Evolutionary conservation across 1,140 invertebrate genomes (phyloP).

Genomic region (Zaprionus lachaisei): DNA sequence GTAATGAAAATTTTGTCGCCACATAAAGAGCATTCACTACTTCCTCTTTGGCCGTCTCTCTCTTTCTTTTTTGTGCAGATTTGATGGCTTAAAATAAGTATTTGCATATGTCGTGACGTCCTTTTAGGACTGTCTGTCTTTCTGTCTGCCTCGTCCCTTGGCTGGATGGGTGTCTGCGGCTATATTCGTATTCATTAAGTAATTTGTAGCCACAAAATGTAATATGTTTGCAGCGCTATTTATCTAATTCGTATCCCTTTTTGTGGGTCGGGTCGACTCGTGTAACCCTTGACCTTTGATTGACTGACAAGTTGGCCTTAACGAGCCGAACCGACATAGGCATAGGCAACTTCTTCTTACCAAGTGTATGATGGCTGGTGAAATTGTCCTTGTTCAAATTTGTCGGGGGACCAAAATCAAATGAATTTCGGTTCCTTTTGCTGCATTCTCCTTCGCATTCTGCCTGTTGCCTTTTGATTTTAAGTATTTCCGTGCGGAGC

Average conservation of each 20-base stretch:
- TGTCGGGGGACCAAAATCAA: constrained; percentile 39
- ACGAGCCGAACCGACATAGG: constrained; percentile 46
- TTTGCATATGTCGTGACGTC: constrained; percentile 58
- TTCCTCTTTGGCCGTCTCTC: not conserved
- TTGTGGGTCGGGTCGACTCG: not conserved
- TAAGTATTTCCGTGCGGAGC: constrained; percentile 62
- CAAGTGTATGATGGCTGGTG: constrained; percentile 61
- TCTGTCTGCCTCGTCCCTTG: not conserved
- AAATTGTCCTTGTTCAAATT: constrained; percentile 62
- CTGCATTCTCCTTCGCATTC: not conserved
- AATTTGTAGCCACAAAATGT: constrained; percentile 79
- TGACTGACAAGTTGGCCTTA: constrained; percentile 78
- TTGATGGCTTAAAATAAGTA: constrained; percentile 17
- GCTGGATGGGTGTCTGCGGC: constrained; percentile 38
- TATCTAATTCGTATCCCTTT: constrained; percentile 64
- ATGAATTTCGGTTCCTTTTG: constrained; percentile 44
- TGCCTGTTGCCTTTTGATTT: constrained; percentile 29
- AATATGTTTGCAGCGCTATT: constrained; percentile 76
- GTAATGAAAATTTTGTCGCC: constrained; percentile 59
- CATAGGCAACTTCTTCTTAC: constrained; percentile 40
- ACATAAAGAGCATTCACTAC: constrained; percentile 16
- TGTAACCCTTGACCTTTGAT: constrained; percentile 76
- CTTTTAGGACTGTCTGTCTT: not conserved
- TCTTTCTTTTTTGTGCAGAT: not conserved
- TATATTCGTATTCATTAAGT: constrained; percentile 72